Conservation (phyloP, 2,888 invertebrate genomes). For the Caenorhabditis parvicauda region DNA sequence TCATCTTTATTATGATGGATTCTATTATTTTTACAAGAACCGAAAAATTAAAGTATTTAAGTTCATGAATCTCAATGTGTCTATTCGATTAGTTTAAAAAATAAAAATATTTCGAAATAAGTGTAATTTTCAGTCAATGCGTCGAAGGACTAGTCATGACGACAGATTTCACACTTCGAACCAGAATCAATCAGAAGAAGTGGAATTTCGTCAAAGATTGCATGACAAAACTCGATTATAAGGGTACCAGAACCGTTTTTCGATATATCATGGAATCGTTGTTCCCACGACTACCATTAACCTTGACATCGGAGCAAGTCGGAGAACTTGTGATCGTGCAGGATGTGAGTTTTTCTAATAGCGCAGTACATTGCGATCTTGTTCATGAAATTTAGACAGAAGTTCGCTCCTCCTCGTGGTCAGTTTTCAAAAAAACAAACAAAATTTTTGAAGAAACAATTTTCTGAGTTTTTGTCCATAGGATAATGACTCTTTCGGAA, state of each 20-base stretch:
- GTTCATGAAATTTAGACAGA: too few species aligned
- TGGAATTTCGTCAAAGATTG: constrained; percentile 22
- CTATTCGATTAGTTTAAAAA: too few species aligned
- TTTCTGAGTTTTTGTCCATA: background rate
- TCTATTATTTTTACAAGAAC: background rate
- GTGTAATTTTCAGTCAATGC: constrained; percentile 8
- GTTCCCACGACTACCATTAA: constrained; percentile 10
- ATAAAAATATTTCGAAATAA: too few species aligned
- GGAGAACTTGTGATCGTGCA: constrained; percentile 17
- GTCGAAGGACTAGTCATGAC: constrained; percentile 27
- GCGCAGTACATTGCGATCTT: too few species aligned
- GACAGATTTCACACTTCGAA: constrained; percentile 27
- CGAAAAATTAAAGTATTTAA: background rate
- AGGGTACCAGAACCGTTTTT: constrained; percentile 24
- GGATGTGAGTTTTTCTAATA: constrained; percentile 2
- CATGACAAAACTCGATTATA: constrained; percentile 29
- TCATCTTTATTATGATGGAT: too few species aligned
- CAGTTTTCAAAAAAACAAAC: too few species aligned
- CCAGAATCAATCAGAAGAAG: constrained; percentile 15
- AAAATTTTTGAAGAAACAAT: background rate
- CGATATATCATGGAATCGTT: constrained; percentile 19
- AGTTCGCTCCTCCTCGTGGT: too few species aligned
- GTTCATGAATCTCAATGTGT: too few species aligned
- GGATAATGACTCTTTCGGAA: background rate
- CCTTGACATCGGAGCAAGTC: constrained; percentile 20